Conservation (phyloP, 1,140 invertebrate species). For the Octopus bimaculoides region DNA sequence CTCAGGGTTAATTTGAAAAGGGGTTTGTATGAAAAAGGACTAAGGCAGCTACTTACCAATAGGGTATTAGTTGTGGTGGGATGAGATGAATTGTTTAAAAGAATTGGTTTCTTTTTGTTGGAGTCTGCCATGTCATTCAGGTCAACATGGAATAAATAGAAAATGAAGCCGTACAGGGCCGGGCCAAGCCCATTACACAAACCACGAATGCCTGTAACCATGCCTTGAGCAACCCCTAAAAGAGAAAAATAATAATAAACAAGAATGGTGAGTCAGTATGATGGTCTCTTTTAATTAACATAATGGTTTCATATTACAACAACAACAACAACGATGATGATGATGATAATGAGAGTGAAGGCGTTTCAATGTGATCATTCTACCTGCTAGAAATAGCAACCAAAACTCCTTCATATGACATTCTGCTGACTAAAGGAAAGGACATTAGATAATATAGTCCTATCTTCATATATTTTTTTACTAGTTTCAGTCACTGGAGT, state of each 20-base stretch:
- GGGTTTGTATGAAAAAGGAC: too few relatives aligned
- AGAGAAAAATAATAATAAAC: slow-evolving; percentile 16
- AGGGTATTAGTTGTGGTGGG: neutral
- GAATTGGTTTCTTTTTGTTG: neutral
- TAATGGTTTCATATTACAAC: too few relatives aligned
- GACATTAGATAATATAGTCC: too few relatives aligned
- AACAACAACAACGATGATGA: too few relatives aligned
- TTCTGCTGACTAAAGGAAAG: too few relatives aligned
- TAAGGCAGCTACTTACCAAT: neutral
- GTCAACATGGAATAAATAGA: slow-evolving; percentile 98
- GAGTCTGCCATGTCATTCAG: slow-evolving; percentile 65
- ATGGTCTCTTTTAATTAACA: too few relatives aligned
- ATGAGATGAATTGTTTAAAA: neutral
- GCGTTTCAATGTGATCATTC: neutral
- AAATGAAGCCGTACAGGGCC: slow-evolving; percentile 96
- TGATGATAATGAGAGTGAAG: neutral
- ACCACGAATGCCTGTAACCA: slow-evolving; percentile 85
- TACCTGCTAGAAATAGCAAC: neutral
- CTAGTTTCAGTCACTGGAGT: too few relatives aligned
- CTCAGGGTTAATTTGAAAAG: too few relatives aligned
- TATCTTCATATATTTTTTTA: too few relatives aligned
- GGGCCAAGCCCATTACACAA: slow-evolving; percentile 91
- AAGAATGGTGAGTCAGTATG: too few relatives aligned
- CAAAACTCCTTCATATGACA: too few relatives aligned
- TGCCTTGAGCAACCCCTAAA: slow-evolving; percentile 90